phyloP scores from a whole-genome alignment of 1,140 invertebrate species.

The Drosophila cardini region DNA sequence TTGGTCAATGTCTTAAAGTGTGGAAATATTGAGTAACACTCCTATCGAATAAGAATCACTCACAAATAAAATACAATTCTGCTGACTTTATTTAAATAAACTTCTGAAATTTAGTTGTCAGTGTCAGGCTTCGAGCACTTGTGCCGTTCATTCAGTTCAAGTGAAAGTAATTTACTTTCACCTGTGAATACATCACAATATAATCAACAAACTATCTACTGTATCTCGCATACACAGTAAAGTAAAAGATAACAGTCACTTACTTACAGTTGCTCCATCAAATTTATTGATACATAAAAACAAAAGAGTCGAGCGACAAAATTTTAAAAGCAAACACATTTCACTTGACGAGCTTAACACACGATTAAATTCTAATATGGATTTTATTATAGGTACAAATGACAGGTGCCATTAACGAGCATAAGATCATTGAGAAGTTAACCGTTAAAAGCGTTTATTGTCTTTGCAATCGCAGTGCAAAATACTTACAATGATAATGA shows the following conservation, averaged over 20 bases:
- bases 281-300: constrained; percentile 65
- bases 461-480: constrained; percentile 51
- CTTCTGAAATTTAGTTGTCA: too few relatives aligned
- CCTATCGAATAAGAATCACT: not conserved
- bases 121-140: not conserved
- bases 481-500: constrained; percentile 60
- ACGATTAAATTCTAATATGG: constrained; percentile 80
- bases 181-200: not conserved
- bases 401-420: constrained; percentile 47
- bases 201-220: not conserved
- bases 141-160: not conserved
- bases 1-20: constrained; percentile 42
- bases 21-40: not conserved
- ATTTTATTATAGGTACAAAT: constrained; percentile 58
- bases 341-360: constrained; percentile 64
- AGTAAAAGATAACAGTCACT: too few relatives aligned
- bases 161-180: not conserved
- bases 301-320: constrained; percentile 44
- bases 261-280: not conserved
- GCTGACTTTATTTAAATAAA: too few relatives aligned
- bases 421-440: constrained; percentile 51
- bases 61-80: too few relatives aligned
- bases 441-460: constrained; percentile 76
- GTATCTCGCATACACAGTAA: not conserved
- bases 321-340: constrained; percentile 54